Conservation (phyloP, 2,888 invertebrate genomes). For the Sycophila texana region DNA sequence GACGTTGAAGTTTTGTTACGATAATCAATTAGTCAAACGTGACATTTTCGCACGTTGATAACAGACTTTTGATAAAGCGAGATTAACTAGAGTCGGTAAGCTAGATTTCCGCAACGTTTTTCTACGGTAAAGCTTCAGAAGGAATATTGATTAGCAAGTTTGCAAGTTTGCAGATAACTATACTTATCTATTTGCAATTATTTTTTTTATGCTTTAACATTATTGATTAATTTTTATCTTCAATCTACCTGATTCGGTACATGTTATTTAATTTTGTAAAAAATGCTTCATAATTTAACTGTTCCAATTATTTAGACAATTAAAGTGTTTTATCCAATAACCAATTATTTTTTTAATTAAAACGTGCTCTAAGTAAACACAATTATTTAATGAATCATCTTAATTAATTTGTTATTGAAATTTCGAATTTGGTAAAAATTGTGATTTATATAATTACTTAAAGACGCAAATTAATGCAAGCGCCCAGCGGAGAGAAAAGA, state of each 20-base stretch:
- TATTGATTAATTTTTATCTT: too few relatives aligned
- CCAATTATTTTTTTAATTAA: neutral
- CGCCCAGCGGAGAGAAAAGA: neutral
- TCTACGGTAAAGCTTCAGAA: too few relatives aligned
- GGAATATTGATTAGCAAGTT: too few relatives aligned
- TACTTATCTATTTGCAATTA: too few relatives aligned
- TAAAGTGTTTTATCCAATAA: too few relatives aligned
- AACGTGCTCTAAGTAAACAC: neutral
- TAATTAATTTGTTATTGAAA: neutral
- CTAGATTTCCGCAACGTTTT: neutral
- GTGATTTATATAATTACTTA: constrained; percentile 19
- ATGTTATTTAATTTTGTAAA: too few relatives aligned
- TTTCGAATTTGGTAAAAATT: constrained; percentile 4
- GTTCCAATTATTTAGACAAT: too few relatives aligned
- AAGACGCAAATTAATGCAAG: neutral
- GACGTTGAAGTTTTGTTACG: neutral
- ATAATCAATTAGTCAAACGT: neutral
- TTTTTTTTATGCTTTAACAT: too few relatives aligned
- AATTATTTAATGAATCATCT: neutral
- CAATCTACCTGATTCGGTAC: too few relatives aligned
- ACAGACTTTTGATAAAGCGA: neutral
- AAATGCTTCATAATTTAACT: too few relatives aligned
- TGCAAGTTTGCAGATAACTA: too few relatives aligned
- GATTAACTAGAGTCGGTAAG: constrained; percentile 11
- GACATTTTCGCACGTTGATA: neutral